Evolutionary conservation across 92 coral and sea anemone species (phyloP), one percentile per base, ranked within the genome.

Genomic region (Epizoanthus illoricatus): DNA sequence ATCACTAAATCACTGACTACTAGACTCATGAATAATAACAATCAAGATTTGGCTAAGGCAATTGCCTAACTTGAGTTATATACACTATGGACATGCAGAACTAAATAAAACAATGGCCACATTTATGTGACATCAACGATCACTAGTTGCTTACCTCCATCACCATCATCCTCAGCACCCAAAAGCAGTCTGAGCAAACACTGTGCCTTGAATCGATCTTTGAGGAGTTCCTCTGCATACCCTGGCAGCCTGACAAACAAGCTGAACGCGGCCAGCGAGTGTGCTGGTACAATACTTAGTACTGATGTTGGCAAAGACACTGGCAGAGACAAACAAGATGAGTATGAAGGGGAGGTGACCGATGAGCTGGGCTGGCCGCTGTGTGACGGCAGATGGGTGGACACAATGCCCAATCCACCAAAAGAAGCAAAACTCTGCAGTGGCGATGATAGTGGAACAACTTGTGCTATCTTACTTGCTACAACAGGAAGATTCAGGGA

Each of bases 201-300:
- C 72, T 93, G 94, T 39, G 99, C 99, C 41, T 85, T 91, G 66
- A 88, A 88, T 52, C 92, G 88, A 88, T 94, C 94, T 73, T 90
- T 90, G 43, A 96, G 87, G 71, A 96, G 85, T 73, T 91, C 93
- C 59, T 88, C 85, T 4, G 97, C 86, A 57, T 96, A 96, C 3
- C 98, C 98, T 4, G 98, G 99, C 45, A 96, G 98, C 73, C 97
- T 92, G 68, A 96, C 91, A 67, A 96, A 96, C 90, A 96, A 79
- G 17, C 97, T 94, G 88, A 96, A 96, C 3, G 97, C 99, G 71
- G 93, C 97, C 43, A 96, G 94, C 2, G 99, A 91, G 76, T 96
- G 99, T 10, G 97, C 99, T 65, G 99, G 99, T 41, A 96, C 93
- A 42, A 94, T 85, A 73, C 90, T 91, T 56, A 94, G 81, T 16